Evolutionary conservation across 1,140 invertebrate species (phyloP), one percentile per base, ranked within the genome.

Genomic region (Lucilia cuprina): DNA sequence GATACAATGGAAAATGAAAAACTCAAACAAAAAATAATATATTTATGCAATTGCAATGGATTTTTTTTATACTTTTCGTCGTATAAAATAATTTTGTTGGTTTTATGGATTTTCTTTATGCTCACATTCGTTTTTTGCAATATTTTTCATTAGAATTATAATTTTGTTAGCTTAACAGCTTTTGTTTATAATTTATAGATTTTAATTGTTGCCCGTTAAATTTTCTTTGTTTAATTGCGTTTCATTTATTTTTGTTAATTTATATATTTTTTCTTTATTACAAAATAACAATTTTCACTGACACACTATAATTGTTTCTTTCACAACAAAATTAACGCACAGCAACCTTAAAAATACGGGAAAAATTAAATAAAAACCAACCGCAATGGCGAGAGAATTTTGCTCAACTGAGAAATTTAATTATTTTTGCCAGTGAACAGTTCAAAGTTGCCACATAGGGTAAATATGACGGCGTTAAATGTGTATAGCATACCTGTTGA

Each of bases 31-130:
- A 25, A 19, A 70, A 70, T 70, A 70, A 80, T 49, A 80, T 80
- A 80, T 80, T 80, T 80, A 80, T 21, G 77, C 77, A 80, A 80
- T 78, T 80, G 77, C 77, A 49, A 80, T 50, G 19, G 77, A 80
- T 80, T 80, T 80, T 80, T 80, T 12, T 78, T 49, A 30, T 30
- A 17, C 34, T 60, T 60, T 60, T 60, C 55, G 14, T 60, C 14
- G n/a, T 17, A 41, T 41, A 70, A 19, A 30, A 30, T 30, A 30
- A 30, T 30, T 70, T 70, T 70, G 41, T 25, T 70, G 65, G 17
- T 70, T 70, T 70, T n/a, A 70, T 60, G n/a, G 55, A 70, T 70
- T 70, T 70, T 70, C 65, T 21, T 21, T 70, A 9, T 21, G 21
- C 19, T 21, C 21, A 21, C 65, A 17, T 14, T 55, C 17, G 21